Percentiles rank a stretch among this genome's conserved stretches.
These are phyloP conservation scores for Darevskia mixta DNA, from an alignment of 2,797 vertebrate genomes.

Conservation along the genomic window DNA sequence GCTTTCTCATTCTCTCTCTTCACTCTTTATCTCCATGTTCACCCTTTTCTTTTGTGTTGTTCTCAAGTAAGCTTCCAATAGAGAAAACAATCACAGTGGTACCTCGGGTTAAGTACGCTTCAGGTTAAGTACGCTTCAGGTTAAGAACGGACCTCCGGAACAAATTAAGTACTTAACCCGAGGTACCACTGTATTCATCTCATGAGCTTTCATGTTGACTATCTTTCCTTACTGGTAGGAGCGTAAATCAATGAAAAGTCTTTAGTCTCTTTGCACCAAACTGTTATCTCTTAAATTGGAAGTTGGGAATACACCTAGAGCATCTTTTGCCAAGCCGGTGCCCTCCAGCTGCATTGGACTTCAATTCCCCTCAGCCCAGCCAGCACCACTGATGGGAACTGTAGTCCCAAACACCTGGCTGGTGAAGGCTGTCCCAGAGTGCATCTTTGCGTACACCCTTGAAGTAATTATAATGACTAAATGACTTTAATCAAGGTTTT, in stretches of 20 bases:
- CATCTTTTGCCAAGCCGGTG: too few relatives aligned
- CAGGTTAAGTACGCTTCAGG: too few relatives aligned
- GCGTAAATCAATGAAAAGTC: constrained; percentile 56
- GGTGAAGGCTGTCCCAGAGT: not conserved
- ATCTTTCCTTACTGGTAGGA: not conserved
- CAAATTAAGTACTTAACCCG: too few relatives aligned
- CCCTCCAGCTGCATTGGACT: too few relatives aligned
- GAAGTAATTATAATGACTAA: not conserved
- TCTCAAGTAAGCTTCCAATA: constrained; percentile 58
- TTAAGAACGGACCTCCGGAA: too few relatives aligned
- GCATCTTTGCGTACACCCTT: accelerated
- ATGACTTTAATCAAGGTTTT: constrained; percentile 10
- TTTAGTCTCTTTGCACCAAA: constrained; percentile 38
- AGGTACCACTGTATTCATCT: constrained; percentile 48
- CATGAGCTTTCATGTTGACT: constrained; percentile 49
- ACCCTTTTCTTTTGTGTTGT: constrained; percentile 53
- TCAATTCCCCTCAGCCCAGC: too few relatives aligned
- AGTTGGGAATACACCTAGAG: accelerated
- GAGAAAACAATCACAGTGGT: constrained; percentile 56
- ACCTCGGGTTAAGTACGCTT: too few relatives aligned
- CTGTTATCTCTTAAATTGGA: not conserved
- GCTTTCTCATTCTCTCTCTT: constrained; percentile 48
- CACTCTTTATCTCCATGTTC: constrained; percentile 49
- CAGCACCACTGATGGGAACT: too few relatives aligned
- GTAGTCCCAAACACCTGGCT: too few relatives aligned